Conservation (phyloP, 2,888 invertebrate species). For the Eristalis pertinax region DNA sequence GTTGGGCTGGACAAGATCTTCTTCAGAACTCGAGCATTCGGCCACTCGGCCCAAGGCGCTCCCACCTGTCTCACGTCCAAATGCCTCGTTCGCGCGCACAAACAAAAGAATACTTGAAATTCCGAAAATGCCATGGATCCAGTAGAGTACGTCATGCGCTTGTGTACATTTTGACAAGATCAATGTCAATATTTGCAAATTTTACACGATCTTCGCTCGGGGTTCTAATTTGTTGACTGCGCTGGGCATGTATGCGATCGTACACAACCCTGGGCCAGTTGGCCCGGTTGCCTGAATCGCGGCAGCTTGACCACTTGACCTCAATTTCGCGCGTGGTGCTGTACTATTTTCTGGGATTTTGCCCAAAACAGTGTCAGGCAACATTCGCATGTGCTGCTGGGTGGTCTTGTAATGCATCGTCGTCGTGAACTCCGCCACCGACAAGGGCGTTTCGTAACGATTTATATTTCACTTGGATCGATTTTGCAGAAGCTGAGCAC, state of each 20-base stretch:
- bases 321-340: background rate
- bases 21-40: background rate
- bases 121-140: constrained; percentile 11
- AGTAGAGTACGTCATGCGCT: background rate
- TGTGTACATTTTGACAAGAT: constrained; percentile 9
- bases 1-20: background rate
- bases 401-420: background rate
- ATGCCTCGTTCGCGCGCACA: background rate
- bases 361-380: background rate
- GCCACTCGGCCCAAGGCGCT: constrained; percentile 10
- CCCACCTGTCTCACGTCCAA: background rate
- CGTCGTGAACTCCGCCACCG: background rate
- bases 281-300: background rate
- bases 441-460: background rate
- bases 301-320: constrained; percentile 3
- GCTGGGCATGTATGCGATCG: background rate
- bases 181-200: constrained; percentile 39
- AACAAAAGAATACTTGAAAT: constrained; percentile 19
- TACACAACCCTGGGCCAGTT: background rate
- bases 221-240: background rate
- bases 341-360: background rate
- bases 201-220: constrained; percentile 6
- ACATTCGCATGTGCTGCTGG: background rate
- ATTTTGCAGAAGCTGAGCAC: background rate
- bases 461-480: background rate